Percentiles rank a stretch among this genome's conserved stretches.
Conservation (phyloP, 2,113 vertebrate species). For the Pantherophis guttatus region DNA sequence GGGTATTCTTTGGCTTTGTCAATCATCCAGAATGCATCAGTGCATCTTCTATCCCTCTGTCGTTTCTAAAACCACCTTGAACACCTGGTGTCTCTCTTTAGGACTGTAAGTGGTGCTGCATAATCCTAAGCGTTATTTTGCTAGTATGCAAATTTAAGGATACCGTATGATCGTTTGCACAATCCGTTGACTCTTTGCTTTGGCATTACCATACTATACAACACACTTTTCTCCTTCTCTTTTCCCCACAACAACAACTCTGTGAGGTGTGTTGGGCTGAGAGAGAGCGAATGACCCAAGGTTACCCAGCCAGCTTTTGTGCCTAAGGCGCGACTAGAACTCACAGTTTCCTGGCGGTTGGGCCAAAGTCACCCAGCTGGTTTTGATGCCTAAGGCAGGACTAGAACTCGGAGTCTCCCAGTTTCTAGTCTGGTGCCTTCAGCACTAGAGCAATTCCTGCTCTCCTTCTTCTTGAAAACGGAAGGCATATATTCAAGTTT, state of each 20-base stretch:
- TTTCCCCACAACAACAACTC: neutral
- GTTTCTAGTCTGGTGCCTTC: neutral
- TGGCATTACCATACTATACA: neutral
- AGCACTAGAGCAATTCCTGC: neutral
- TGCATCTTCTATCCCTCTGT: neutral
- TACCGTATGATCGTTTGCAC: neutral
- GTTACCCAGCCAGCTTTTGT: neutral
- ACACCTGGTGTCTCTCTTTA: neutral
- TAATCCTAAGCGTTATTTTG: neutral
- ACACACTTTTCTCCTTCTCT: neutral
- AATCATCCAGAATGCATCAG: neutral
- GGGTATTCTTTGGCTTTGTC: neutral
- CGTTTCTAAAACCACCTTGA: neutral
- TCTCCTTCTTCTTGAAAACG: neutral
- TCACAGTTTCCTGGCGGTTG: too few species aligned
- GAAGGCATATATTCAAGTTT: neutral
- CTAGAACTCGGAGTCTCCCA: neutral
- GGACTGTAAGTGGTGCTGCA: neutral
- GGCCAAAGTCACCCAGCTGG: too few species aligned
- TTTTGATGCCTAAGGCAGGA: neutral
- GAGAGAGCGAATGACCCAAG: neutral
- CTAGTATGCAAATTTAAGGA: neutral
- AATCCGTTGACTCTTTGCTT: neutral
- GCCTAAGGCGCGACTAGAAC: neutral
- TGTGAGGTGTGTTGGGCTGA: neutral